These are phyloP conservation scores for Heloderma charlesbogerti DNA, from an alignment of 2,113 vertebrate genomes.

Conservation along the genomic window DNA sequence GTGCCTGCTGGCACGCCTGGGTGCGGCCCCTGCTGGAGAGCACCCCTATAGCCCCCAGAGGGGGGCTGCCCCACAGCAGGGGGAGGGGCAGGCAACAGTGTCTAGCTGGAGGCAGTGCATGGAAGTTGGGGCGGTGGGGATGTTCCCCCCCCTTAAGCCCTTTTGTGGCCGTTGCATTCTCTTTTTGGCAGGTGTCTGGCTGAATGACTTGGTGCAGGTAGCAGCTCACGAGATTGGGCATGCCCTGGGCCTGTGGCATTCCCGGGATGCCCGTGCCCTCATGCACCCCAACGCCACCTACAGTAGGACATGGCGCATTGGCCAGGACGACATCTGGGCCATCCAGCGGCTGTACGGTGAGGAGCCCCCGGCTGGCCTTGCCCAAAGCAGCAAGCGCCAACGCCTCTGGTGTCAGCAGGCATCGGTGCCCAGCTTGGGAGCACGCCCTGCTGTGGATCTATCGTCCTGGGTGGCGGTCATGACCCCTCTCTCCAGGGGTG, in stretches of 20 bases:
- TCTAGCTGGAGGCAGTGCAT: too few species aligned
- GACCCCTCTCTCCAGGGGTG: background rate
- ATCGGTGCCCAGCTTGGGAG: background rate
- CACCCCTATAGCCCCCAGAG: too few species aligned
- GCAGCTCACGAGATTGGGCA: constrained; percentile 87
- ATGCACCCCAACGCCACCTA: constrained; percentile 88
- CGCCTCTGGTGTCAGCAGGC: background rate
- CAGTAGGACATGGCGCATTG: constrained; percentile 80
- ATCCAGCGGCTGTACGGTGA: constrained; percentile 85
- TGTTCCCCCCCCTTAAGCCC: background rate
- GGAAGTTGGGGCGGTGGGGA: too few species aligned
- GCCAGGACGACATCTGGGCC: constrained; percentile 84
- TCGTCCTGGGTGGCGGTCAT: background rate
- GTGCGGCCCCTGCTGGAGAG: too few species aligned
- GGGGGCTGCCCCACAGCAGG: too few species aligned
- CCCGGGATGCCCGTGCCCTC: constrained; percentile 76
- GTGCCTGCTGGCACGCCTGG: too few species aligned
- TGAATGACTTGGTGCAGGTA: constrained; percentile 86
- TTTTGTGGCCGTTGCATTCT: background rate
- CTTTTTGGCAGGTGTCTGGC: constrained; percentile 79
- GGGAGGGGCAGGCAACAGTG: too few species aligned
- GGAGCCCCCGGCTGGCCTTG: background rate
- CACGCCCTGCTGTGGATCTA: background rate
- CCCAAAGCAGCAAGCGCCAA: background rate
- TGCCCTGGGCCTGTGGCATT: constrained; percentile 85